Evolutionary conservation across 2,113 vertebrate species (phyloP), one percentile per base, ranked within the genome.

Genomic region (Sinosuthora webbiana): DNA sequence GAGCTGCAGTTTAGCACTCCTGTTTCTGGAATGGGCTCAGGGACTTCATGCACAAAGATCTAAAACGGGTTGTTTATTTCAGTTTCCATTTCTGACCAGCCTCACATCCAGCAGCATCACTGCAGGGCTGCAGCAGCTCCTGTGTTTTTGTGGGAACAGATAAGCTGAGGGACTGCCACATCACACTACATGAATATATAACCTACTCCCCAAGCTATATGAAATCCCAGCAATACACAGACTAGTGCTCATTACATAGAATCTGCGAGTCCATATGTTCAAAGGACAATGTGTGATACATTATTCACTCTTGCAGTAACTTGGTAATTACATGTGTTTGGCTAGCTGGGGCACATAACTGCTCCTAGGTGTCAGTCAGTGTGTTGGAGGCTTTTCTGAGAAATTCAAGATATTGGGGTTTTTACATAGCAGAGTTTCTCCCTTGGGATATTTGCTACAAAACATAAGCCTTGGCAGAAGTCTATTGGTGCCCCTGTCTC

Each of bases 251-350:
- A 63, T 83, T 92, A 89, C 45, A 24, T 37, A 71, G 83, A 83
- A 78, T 90, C 83, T 87, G 65, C 0, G 3, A 75, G 73, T 81
- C 73, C 64, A 13, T 96, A 79, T 93, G 77, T 78, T 96, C 88
- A 78, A 65, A 56, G 13, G 27, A 31, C 6, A 28, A 78, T 45
- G 60, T 81, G 88, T 75, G 76, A 89, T 89, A 39, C 31, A 62
- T 90, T 88, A 95, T 92, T 95, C 90, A 90, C 95, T 56, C 59
- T 82, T 82, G 67, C 60, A 83, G 68, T 80, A 85, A 64, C 64
- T 88, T 75, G 53, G 37, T 67, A 71, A 86, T 88, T 88, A 31
- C 52, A 12, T 33, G 18, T 44, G 15, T 89, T 90, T 86, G 83
- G 49, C 63, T 94, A 53, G 52, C 13, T 81, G 53, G 76, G 79